phyloP scores from a whole-genome alignment of 2,113 vertebrate species.

The Chascanopsetta lugubris region DNA sequence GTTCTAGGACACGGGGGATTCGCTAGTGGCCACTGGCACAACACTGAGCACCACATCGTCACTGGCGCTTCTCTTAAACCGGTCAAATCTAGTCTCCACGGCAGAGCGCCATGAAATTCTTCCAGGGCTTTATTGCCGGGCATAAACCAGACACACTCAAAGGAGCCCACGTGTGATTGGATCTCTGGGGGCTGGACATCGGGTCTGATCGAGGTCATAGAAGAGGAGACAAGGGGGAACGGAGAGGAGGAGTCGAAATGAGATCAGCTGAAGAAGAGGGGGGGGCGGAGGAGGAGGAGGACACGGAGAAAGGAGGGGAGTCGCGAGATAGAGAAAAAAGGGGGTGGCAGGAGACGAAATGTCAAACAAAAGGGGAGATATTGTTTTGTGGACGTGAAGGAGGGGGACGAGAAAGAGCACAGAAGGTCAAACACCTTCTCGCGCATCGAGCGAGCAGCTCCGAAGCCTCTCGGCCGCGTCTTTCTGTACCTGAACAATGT shows the following conservation, averaged over 20 bases:
- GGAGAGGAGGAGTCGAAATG: neutral
- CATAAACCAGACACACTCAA: too few relatives aligned
- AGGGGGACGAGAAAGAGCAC: slow-evolving; percentile 21
- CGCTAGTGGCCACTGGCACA: neutral
- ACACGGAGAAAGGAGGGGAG: neutral
- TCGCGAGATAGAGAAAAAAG: too few relatives aligned
- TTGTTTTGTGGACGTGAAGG: neutral
- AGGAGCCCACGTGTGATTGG: neutral
- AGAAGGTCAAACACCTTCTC: slow-evolving; percentile 22
- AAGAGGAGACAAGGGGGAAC: neutral
- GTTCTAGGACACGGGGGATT: too few relatives aligned
- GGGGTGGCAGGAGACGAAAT: neutral
- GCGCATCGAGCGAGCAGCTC: slow-evolving; percentile 34
- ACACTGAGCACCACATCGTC: neutral
- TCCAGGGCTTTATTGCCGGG: too few relatives aligned
- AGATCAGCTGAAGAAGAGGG: neutral
- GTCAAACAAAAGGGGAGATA: neutral
- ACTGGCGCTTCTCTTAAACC: neutral
- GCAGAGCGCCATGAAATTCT: neutral
- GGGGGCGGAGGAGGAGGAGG: neutral
- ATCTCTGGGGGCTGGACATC: neutral
- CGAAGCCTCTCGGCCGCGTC: neutral
- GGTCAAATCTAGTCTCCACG: neutral
- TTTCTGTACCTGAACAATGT: slow-evolving; percentile 92
- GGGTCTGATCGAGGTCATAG: neutral